Evolutionary conservation across 64 coral and sea anemone genomes (phyloP), one percentile per base, ranked within the genome.

Genomic region (Exaiptasia diaphana): DNA sequence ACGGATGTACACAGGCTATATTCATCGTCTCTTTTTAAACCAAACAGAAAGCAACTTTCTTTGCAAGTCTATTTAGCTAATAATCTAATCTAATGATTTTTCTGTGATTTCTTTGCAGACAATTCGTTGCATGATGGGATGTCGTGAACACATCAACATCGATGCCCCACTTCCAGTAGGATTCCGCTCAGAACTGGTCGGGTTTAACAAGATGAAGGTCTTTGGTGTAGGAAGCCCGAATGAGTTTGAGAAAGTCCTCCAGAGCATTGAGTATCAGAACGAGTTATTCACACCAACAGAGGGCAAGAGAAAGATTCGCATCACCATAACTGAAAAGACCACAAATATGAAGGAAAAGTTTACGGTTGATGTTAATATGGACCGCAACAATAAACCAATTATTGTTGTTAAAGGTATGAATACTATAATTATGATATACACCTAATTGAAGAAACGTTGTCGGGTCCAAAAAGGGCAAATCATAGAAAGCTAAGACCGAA

Each of bases 71-170:
- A n/a, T n/a, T n/a, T n/a, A n/a, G n/a, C n/a, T n/a, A n/a, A n/a
- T n/a, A n/a, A n/a, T n/a, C n/a, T n/a, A n/a, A n/a, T n/a, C n/a
- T n/a, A n/a, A n/a, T n/a, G n/a, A n/a, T n/a, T n/a, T n/a, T n/a
- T n/a, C n/a, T n/a, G n/a, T n/a, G 11, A 24, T 68, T 60, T 60
- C 32, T 18, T 71, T 45, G n/a, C 75, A 94, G 91, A 46, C 74
- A 41, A 25, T 94, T 1, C 46, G 53, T 0, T 94, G 91, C 58
- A 61, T 94, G 34, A 46, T 89, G 59, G 85, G 86, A 26, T 94
- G 91, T 33, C 86, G 73, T 33, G 91, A 94, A 71, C 79, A 94
- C 50, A 83, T 94, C 6, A 89, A 89, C 35, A 52, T 94, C 58
- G 80, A 89, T 34, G 79, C 83, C 27, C 41, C 41, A 27, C 26